phyloP scores from a whole-genome alignment of 2,113 vertebrate species.

The Sitta europaea region DNA sequence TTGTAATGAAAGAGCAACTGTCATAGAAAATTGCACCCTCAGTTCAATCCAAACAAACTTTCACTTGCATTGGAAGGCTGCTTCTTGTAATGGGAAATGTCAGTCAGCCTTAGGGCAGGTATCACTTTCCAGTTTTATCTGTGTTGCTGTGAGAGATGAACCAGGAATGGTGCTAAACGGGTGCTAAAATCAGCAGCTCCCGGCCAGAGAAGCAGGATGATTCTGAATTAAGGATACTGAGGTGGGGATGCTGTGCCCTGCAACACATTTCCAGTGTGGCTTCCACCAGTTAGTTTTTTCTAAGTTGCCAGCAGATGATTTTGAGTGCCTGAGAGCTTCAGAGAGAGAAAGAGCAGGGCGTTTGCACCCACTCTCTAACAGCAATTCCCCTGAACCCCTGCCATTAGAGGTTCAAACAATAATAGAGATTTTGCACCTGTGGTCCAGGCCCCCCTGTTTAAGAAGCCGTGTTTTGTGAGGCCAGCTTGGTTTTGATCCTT shows the following conservation, averaged over 20 bases:
- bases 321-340: neutral
- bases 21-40: neutral
- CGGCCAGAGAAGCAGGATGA: neutral
- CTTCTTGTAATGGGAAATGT: neutral
- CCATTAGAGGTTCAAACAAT: neutral
- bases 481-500: neutral
- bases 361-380: neutral
- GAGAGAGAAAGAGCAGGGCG: neutral
- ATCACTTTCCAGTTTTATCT: accelerated
- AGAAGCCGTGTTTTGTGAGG: neutral
- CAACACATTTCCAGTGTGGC: neutral
- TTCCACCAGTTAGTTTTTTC: neutral
- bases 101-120: neutral
- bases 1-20: neutral
- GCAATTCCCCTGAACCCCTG: neutral
- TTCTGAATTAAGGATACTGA: neutral
- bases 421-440: neutral
- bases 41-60: neutral
- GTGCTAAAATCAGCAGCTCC: neutral
- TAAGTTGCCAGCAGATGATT: neutral
- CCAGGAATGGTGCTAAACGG: neutral
- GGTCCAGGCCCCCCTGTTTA: neutral
- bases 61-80: accelerated
- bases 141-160: neutral
- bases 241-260: neutral